phyloP scores from a whole-genome alignment of 2,797 vertebrate species.

The Florisuga fusca region DNA sequence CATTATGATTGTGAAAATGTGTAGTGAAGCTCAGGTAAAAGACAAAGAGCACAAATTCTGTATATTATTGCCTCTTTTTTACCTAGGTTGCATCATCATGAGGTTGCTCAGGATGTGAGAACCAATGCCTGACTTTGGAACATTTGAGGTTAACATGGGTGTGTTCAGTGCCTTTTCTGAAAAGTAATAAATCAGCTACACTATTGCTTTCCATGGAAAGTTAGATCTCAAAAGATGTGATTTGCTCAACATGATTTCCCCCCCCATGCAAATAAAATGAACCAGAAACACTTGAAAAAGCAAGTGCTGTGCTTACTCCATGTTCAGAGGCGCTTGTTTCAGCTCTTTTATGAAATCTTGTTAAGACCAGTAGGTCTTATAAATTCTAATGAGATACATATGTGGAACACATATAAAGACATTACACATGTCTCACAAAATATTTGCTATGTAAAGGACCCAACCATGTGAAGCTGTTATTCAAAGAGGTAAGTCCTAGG shows the following conservation, averaged over 20 bases:
- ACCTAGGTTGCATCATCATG: not conserved
- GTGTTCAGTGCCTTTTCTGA: not conserved
- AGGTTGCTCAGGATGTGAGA: not conserved
- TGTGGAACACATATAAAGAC: slow-evolving; percentile 69
- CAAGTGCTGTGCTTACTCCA: slow-evolving; percentile 25
- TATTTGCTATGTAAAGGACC: slow-evolving; percentile 61
- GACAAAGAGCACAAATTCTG: not conserved
- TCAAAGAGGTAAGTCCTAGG: slow-evolving; percentile 63
- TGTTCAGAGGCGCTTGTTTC: slow-evolving; percentile 62
- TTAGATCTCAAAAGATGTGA: not conserved
- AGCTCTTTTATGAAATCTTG: slow-evolving; percentile 74
- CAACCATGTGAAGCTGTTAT: slow-evolving; percentile 61
- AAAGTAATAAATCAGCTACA: not conserved
- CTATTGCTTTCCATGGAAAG: slow-evolving; percentile 11
- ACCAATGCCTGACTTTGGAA: not conserved
- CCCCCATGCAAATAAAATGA: slow-evolving; percentile 28
- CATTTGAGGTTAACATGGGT: not conserved
- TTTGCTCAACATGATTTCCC: not conserved
- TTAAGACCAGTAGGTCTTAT: slow-evolving; percentile 76
- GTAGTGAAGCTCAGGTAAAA: not conserved
- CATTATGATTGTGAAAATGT: not conserved
- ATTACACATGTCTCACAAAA: slow-evolving; percentile 71
- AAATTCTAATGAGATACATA: slow-evolving; percentile 78
- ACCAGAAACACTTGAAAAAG: slow-evolving; percentile 56
- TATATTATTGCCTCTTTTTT: not conserved